phyloP scores from a whole-genome alignment of 2,113 vertebrate species.

The Bubo blakistoni region DNA sequence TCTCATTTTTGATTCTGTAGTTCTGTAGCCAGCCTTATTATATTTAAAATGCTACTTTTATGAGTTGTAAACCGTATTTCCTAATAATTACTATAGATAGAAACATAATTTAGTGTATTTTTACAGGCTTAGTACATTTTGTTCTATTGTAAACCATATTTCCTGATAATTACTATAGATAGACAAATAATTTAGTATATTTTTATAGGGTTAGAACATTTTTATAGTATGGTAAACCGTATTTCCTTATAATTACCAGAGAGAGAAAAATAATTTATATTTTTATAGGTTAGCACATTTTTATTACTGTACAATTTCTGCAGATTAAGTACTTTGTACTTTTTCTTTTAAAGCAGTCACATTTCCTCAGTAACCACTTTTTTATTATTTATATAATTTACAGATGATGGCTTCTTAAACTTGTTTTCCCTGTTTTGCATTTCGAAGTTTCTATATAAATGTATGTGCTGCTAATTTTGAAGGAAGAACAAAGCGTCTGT shows the following conservation, averaged over 20 bases:
- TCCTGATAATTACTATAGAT: conserved; percentile 70
- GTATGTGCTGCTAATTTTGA: conserved; percentile 71
- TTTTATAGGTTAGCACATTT: conserved; percentile 72
- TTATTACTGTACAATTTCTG: conserved; percentile 67
- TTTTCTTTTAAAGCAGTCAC: conserved; percentile 60
- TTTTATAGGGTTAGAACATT: conserved; percentile 66
- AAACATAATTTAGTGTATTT: conserved; percentile 65
- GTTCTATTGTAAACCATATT: conserved; percentile 67
- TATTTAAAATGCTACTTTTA: conserved; percentile 56
- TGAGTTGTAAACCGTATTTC: conserved; percentile 47
- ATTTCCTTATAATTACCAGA: conserved; percentile 72
- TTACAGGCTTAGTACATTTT: conserved; percentile 64
- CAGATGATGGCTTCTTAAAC: conserved; percentile 65
- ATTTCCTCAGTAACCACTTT: conserved; percentile 40
- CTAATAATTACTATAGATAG: conserved; percentile 50
- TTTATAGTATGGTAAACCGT: conserved; percentile 70
- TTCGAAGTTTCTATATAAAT: conserved; percentile 64
- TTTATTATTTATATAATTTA: conserved; percentile 74
- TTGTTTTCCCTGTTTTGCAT: conserved; percentile 68
- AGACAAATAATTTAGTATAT: conserved; percentile 71
- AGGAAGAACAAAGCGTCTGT: conserved; percentile 69
- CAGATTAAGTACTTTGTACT: conserved; percentile 59
- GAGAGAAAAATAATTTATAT: conserved; percentile 69
- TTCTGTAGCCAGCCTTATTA: background rate
- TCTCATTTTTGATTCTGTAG: conserved; percentile 10